A percentile compares a stretch with the other conserved stretches of the same genome.
Conservation (phyloP, 2,888 invertebrate genomes). For the Petrolisthes manimaculis region DNA sequence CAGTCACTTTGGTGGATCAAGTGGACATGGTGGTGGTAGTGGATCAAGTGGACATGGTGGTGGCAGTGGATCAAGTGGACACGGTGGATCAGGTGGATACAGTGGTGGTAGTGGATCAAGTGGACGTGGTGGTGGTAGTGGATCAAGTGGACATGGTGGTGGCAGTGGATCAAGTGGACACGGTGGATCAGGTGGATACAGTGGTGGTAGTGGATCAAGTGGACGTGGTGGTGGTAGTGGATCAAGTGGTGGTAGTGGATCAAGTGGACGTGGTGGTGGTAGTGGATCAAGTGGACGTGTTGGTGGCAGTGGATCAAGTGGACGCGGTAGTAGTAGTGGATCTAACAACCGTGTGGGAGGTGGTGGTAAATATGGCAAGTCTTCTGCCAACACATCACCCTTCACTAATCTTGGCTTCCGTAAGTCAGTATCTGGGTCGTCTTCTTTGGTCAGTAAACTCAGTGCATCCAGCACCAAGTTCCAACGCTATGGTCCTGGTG, state of each 20-base stretch:
- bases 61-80: slow-evolving; percentile 20
- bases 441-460: slow-evolving; percentile 64
- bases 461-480: slow-evolving; percentile 68
- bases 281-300: background rate
- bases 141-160: slow-evolving; percentile 16
- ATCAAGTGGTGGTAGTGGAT: background rate
- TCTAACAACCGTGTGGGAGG: background rate
- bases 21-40: slow-evolving; percentile 38
- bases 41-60: slow-evolving; percentile 48
- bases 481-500: slow-evolving; percentile 77
- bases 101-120: slow-evolving; percentile 13
- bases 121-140: background rate
- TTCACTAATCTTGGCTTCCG: slow-evolving; percentile 4
- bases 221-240: slow-evolving; percentile 17
- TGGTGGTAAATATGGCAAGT: slow-evolving; percentile 1
- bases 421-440: slow-evolving; percentile 43
- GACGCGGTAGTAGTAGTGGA: slow-evolving; percentile 21
- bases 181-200: slow-evolving; percentile 4
- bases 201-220: slow-evolving; percentile 22
- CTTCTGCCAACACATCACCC: slow-evolving; percentile 5
- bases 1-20: slow-evolving; percentile 21
- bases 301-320: background rate
- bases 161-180: slow-evolving; percentile 20
- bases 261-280: slow-evolving; percentile 22
- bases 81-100: slow-evolving; percentile 25